These are phyloP conservation scores for Spilogale gracilis DNA, from an alignment of 2,113 vertebrate genomes.

Conservation along the genomic window DNA sequence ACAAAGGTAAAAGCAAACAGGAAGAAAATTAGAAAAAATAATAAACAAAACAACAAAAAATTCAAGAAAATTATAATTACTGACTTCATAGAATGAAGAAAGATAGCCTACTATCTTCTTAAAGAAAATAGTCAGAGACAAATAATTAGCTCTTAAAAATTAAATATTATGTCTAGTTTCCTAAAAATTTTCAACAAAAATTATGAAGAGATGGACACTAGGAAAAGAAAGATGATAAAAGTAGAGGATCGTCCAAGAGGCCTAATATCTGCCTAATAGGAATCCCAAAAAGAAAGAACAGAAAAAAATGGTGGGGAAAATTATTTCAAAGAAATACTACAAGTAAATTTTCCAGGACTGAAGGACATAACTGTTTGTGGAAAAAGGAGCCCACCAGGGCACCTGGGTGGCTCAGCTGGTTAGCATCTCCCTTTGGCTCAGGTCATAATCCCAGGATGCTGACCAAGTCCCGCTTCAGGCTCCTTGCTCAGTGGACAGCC, in stretches of 20 bases:
- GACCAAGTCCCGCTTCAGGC: background rate
- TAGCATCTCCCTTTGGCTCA: background rate
- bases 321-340: background rate
- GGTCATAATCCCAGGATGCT: background rate
- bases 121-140: background rate
- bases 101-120: background rate
- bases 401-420: background rate
- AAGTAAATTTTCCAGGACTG: background rate
- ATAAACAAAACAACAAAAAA: background rate
- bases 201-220: background rate
- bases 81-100: conserved; percentile 11
- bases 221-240: background rate
- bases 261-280: background rate
- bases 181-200: background rate
- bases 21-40: background rate
- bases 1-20: background rate
- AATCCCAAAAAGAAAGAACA: background rate
- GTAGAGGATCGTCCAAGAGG: background rate
- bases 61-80: background rate
- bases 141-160: background rate
- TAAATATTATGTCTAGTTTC: background rate
- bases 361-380: background rate
- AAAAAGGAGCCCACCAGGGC: background rate
- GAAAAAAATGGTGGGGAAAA: background rate
- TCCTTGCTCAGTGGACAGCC: background rate